Evolutionary conservation across 2,113 vertebrate genomes (phyloP).

Genomic region (Daubentonia madagascariensis): DNA sequence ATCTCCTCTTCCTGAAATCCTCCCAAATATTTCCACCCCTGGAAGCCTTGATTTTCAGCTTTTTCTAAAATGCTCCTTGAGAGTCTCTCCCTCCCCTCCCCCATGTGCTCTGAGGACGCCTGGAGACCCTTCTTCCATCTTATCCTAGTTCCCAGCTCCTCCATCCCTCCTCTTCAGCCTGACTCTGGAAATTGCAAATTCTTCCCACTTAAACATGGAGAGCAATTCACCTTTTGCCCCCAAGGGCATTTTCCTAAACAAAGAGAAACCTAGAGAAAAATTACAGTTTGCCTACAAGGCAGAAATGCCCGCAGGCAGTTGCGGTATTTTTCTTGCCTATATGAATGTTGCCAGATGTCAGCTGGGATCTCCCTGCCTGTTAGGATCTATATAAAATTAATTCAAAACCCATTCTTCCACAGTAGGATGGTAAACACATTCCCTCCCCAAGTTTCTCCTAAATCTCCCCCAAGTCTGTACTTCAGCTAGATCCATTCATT

Average conservation of each 20-base stretch:
- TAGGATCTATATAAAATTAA: neutral
- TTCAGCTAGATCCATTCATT: neutral
- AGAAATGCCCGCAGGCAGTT: neutral
- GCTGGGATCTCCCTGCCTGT: neutral
- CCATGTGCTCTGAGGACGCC: neutral
- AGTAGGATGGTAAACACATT: rapidly evolving
- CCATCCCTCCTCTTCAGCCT: neutral
- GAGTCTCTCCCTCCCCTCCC: neutral
- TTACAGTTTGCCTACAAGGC: neutral
- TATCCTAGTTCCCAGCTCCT: neutral
- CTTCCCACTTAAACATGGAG: neutral
- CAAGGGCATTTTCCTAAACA: constrained; percentile 24
- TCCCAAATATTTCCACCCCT: neutral
- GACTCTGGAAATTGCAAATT: neutral
- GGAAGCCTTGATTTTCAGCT: neutral
- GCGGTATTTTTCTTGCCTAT: neutral
- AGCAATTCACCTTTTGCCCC: neutral
- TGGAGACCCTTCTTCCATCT: neutral
- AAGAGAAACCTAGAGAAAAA: neutral
- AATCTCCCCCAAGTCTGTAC: neutral
- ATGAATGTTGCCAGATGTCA: neutral
- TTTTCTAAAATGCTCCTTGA: neutral
- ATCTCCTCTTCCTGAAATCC: neutral
- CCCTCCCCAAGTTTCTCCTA: neutral
- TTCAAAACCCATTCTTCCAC: neutral